Base-by-base conservation (phyloP, 2,888 invertebrate species). In the Arge pagana region DNA sequence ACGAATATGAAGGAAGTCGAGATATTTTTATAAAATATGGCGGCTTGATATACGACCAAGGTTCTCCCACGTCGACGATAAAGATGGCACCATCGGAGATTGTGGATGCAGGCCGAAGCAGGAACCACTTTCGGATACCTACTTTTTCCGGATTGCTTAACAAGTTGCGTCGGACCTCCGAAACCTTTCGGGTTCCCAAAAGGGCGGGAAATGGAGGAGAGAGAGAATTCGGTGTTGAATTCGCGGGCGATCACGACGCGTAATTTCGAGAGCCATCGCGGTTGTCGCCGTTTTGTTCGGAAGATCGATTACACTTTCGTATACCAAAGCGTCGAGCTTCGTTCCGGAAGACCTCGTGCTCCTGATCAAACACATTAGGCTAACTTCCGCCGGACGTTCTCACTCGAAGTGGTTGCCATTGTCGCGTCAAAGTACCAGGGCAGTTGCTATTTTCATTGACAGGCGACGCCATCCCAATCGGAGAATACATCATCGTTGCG, bases 361-460 rank as follows among this genome's bases (percentile, higher is more conserved):
- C 70, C 69, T 71, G 68, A 68, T 70, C 76, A 76, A 76, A 76
- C 75, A 76, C 76, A 76, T 76, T 76, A 74, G 65, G 60, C 54
- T 55, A 57, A 66, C 72, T 72, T 74, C 75, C 75, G 74, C 68
- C 67, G 61, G 68, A 64, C 64, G 66, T 45, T 31, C 62, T 53
- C 57, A 54, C 49, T 24, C 63, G 65, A 66, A 67, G 66, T 66
- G 66, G 64, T 6, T 53, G 54, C 58, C 58, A 66, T 68, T 68
- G 67, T 66, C 57, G 50, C 13, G 45, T 15, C 18, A 45, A 45
- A 45, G 45, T 45, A 35, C 15, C 33, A 45, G 16, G 23, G 45
- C 15, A n/a, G n/a, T n/a, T n/a, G n/a, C 19, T 19, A 33, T 23
- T 35, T 10, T 33, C 4, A n/a, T 26, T 33, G 45, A 33, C 33